These are phyloP conservation scores for Drosophila tani DNA, from an alignment of 1,140 invertebrate genomes.

Conservation along the genomic window DNA sequence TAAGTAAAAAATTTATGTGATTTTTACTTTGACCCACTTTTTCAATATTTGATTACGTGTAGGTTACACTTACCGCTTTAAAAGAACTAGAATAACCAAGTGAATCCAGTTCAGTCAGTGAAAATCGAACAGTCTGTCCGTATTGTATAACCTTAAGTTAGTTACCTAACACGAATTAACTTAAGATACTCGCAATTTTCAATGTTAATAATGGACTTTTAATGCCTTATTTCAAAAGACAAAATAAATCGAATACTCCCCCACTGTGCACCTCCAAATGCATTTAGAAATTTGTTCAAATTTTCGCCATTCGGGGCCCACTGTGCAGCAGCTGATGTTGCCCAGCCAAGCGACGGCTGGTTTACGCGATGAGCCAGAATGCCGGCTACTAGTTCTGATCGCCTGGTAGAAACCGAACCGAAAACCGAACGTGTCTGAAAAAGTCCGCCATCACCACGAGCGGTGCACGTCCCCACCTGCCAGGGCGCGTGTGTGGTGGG, in stretches of 20 bases:
- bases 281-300: neutral
- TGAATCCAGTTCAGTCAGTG: too few relatives aligned
- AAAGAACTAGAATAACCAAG: too few relatives aligned
- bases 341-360: neutral
- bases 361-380: slow-evolving; percentile 31
- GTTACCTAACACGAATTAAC: too few relatives aligned
- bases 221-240: neutral
- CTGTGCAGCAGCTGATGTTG: slow-evolving; percentile 19
- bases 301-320: neutral
- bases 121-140: too few relatives aligned
- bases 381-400: slow-evolving; percentile 28
- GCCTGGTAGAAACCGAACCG: slow-evolving; percentile 78
- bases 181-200: neutral
- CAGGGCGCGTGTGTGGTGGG: slow-evolving; percentile 49
- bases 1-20: too few relatives aligned
- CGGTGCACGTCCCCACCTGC: slow-evolving; percentile 73
- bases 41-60: too few relatives aligned
- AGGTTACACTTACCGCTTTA: too few relatives aligned
- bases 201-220: neutral
- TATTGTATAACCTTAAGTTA: too few relatives aligned
- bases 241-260: neutral
- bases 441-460: slow-evolving; percentile 73
- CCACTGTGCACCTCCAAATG: neutral
- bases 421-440: slow-evolving; percentile 82
- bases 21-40: too few relatives aligned